Evolutionary conservation across 2,797 vertebrate species (phyloP).

Genomic region (Antennarius maculatus): DNA sequence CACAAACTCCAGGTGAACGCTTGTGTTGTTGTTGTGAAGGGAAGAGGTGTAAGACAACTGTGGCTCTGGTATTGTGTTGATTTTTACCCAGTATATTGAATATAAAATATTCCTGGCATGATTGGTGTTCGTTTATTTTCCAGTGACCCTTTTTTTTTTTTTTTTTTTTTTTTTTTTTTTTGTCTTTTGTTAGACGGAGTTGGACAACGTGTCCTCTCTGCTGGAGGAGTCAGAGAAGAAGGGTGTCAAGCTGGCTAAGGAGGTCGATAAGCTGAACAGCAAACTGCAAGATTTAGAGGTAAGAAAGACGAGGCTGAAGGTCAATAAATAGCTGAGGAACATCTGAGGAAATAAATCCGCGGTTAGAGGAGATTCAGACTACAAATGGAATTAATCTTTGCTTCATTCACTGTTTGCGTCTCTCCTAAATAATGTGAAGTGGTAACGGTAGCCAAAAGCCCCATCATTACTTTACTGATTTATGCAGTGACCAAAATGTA

Average conservation of each 20-base stretch:
- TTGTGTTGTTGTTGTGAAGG: too few relatives aligned
- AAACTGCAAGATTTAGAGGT: constrained; percentile 97
- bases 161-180: too few relatives aligned
- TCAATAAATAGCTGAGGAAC: background rate
- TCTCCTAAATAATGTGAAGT: too few relatives aligned
- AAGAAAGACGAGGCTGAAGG: background rate
- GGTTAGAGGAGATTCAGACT: background rate
- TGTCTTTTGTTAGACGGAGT: constrained; percentile 82
- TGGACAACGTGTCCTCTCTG: constrained; percentile 90
- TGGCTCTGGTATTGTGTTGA: background rate
- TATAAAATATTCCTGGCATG: background rate
- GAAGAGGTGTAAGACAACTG: too few relatives aligned
- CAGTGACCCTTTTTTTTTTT: too few relatives aligned
- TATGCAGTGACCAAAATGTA: too few relatives aligned
- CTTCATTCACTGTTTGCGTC: too few relatives aligned
- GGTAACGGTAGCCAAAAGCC: too few relatives aligned
- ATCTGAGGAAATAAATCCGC: background rate
- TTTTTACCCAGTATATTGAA: background rate
- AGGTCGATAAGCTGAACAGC: constrained; percentile 90
- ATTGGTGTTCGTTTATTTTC: background rate
- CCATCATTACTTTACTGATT: too few relatives aligned
- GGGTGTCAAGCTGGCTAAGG: constrained; percentile 93
- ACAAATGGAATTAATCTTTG: background rate
- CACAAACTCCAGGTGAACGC: constrained; percentile 87
- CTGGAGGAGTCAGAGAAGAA: constrained; percentile 97